Evolutionary conservation across 2,888 invertebrate genomes (phyloP), one percentile per base, ranked within the genome.

Genomic region (Erebia ligea): DNA sequence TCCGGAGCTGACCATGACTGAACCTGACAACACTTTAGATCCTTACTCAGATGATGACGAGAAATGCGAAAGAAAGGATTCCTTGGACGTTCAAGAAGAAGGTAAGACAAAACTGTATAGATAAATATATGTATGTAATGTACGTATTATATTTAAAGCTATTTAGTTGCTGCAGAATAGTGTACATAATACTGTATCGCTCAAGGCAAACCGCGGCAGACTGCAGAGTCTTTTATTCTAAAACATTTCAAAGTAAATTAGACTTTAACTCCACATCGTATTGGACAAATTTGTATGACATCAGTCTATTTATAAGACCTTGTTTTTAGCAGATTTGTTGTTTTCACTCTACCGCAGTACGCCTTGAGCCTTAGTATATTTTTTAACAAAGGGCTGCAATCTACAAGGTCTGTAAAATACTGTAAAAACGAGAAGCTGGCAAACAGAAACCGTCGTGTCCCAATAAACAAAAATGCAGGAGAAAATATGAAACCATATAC

Each of bases 71-170:
- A 85, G 92, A 70, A 93, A 93, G 79, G 92, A 93, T 78, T 92
- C 93, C 34, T 78, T 92, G 15, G 93, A 93, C 59, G 92, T 93
- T 5, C 93, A 92, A 67, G 93, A 93, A 81, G 93, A 93, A 87
- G 92, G 93, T 93, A 80, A 78, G 25, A 15, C 13, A 15, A 15
- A 8, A 42, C 40, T 48, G 19, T 61, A 9, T 13, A 42, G 4
- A 6, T 54, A 10, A 11, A 42, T 61, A 42, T 61, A 42, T 40
- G 15, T 17, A 25, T 11, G 15, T 42, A 21, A 34, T n/a, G 9
- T 11, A 25, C 34, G 11, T 17, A 40, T 5, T 25, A 1, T 50
- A 13, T 25, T 58, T 67, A 58, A 42, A 45, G 57, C 66, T 67
- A 25, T 67, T 48, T 67, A 67, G 67, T 48, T 50, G 56, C 56